These are phyloP conservation scores for Lasioglossum vierecki DNA, from an alignment of 2,888 invertebrate genomes.

Conservation along the genomic window DNA sequence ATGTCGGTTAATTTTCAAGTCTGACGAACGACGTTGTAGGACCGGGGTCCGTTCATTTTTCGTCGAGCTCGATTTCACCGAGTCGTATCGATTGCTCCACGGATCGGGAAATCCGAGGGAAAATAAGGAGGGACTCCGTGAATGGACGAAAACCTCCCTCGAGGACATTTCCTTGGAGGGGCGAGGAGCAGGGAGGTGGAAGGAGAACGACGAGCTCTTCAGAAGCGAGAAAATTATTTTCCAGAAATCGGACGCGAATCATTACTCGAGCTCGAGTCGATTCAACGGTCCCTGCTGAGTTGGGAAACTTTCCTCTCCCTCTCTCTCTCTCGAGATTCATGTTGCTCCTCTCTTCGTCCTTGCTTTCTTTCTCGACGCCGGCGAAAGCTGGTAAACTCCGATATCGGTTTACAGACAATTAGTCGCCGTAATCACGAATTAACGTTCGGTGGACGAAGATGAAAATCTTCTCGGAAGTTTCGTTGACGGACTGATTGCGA, in stretches of 20 bases:
- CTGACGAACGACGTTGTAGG: conserved; percentile 10
- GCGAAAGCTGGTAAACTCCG: conserved; percentile 28
- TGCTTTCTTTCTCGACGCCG: background rate
- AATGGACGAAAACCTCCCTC: conserved; percentile 27
- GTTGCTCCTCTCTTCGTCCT: background rate
- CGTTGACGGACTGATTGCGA: background rate
- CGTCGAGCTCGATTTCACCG: conserved; percentile 46
- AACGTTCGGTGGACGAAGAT: conserved; percentile 9
- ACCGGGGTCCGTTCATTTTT: conserved; percentile 31
- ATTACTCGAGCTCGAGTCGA: conserved; percentile 17
- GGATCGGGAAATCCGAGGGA: background rate
- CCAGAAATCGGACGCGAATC: conserved; percentile 46
- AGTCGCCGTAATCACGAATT: conserved; percentile 42
- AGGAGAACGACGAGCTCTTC: conserved; percentile 18
- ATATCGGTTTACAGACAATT: conserved; percentile 52
- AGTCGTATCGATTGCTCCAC: conserved; percentile 41
- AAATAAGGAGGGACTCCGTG: conserved; percentile 11
- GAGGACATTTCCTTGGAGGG: conserved; percentile 7
- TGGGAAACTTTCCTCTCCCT: conserved; percentile 6
- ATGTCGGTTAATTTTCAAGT: conserved; percentile 46
- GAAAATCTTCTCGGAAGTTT: conserved; percentile 31
- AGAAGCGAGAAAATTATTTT: conserved; percentile 54
- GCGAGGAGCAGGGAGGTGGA: background rate
- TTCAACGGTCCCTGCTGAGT: conserved; percentile 17
- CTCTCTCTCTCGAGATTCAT: background rate